Evolutionary conservation across 1,140 invertebrate species (phyloP), one percentile per base, ranked within the genome.

Genomic region (Cydia strobilella): DNA sequence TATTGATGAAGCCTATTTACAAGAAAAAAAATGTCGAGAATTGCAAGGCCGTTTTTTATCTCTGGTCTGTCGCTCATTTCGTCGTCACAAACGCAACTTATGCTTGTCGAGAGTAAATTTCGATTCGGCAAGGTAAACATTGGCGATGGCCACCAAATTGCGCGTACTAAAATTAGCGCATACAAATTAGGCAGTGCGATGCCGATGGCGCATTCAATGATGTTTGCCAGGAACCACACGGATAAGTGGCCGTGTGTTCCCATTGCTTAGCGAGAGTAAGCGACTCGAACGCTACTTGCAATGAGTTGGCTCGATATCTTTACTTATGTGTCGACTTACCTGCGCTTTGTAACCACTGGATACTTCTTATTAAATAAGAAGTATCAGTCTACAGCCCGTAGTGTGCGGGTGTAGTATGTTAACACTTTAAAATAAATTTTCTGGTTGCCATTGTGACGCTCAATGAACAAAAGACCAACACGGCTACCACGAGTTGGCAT

Each of bases 401-500:
- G n/a, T n/a, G n/a, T n/a, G n/a, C n/a, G n/a, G n/a, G n/a, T n/a
- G n/a, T n/a, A n/a, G n/a, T n/a, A n/a, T n/a, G n/a, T n/a, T n/a
- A n/a, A n/a, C n/a, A n/a, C n/a, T n/a, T n/a, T n/a, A n/a, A n/a
- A n/a, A n/a, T n/a, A n/a, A n/a, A n/a, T n/a, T n/a, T 54, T 54
- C 48, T 18, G 18, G 54, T 59, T 59, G 54, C 54, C 20, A 23
- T 6, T 59, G 54, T 23, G 54, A 59, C 20, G 18, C n/a, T 59
- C 20, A 59, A 59, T 59, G 54, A 59, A 59, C 54, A 18, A 59
- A 59, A 59, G 54, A 12, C 54, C 25, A n/a, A n/a, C n/a, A n/a
- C n/a, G n/a, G n/a, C n/a, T n/a, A n/a, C n/a, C n/a, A n/a, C n/a
- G n/a, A n/a, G n/a, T n/a, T n/a, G n/a, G n/a, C n/a, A n/a, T n/a